A percentile compares a stretch with the other conserved stretches of the same genome.
phyloP scores from a whole-genome alignment of 2,797 vertebrate species.

The Microctenopoma stevenorrisi region DNA sequence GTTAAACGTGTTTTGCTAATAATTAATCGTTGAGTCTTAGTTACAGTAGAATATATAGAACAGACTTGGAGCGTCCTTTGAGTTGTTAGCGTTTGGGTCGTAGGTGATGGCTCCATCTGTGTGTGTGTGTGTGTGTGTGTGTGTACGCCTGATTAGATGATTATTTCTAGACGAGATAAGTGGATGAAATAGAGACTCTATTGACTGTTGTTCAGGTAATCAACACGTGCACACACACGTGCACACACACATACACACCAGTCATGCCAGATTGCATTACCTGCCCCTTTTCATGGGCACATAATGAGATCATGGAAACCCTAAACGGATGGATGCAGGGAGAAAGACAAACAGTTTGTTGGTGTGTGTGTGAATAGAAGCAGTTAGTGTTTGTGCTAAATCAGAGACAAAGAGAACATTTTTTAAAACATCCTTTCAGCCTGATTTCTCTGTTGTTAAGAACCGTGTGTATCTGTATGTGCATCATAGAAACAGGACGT shows the following conservation, averaged over 20 bases:
- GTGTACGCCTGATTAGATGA: conserved; percentile 84
- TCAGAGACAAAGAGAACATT: no score
- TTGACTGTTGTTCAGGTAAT: conserved; percentile 88
- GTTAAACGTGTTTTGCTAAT: no score
- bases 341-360: neutral
- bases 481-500: conserved; percentile 13
- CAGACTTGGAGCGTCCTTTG: no score
- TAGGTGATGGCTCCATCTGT: neutral
- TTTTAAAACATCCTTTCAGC: no score
- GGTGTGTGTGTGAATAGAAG: neutral
- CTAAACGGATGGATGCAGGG: conserved; percentile 82
- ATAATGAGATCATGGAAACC: conserved; percentile 93
- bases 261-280: conserved; percentile 91
- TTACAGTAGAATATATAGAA: no score
- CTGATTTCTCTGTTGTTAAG: neutral
- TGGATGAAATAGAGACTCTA: conserved; percentile 89
- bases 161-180: conserved; percentile 88
- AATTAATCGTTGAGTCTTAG: no score
- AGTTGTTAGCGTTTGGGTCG: no score
- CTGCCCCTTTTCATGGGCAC: conserved; percentile 88
- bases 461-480: neutral
- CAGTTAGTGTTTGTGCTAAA: neutral
- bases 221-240: conserved; percentile 69
- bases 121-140: conserved; percentile 9
- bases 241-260: conserved; percentile 72